Evolutionary conservation across 2,888 invertebrate species (phyloP), one percentile per base, ranked within the genome.

Genomic region (Lasiommata megera): DNA sequence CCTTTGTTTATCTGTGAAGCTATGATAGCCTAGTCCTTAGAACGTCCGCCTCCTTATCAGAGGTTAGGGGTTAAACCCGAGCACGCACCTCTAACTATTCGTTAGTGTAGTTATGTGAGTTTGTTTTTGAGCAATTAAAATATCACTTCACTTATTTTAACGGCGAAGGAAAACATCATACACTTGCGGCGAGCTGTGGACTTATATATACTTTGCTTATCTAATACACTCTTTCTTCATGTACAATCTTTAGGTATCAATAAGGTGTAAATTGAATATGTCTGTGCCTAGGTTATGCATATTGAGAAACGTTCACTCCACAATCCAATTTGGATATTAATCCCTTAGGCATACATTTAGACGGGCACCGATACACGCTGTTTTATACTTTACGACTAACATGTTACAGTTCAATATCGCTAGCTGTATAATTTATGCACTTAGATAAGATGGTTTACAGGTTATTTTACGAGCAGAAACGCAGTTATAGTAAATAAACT

Each of bases 271-370:
- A 34, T 34, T 11, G 34, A 34, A 34, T 11, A 11, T 34, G 9
- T 9, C 28, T 54, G 12, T 17, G 36, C n/a, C 31, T 52, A 40
- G 28, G 46, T 44, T 54, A 46, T 38, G 34, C 9, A 1, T 11
- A 6, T 36, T 11, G 46, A 46, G 37, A 29, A 54, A 29, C 54
- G 44, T 38, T 37, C 28, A 29, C 37, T 36, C 28, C 23, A 28
- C 46, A 37, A 46, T 54, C 44, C 46, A 54, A 46, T 54, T 46
- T 54, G 46, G 28, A 46, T 54, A 54, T 54, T 54, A 54, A 54
- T 54, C 54, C 54, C 38, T 54, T 31, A 38, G 38, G 37, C 2
- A 23, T 23, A 23, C 23, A 54, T 28, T 43, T 17, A 11, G 34
- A 23, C 37, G n/a, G 9, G 28, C 29, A 7, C 17, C 37, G 17